A percentile compares a stretch with the other conserved stretches of the same genome.
These are phyloP conservation scores for Zygothrica quintamaculata DNA, from an alignment of 2,888 invertebrate species.

Conservation along the genomic window DNA sequence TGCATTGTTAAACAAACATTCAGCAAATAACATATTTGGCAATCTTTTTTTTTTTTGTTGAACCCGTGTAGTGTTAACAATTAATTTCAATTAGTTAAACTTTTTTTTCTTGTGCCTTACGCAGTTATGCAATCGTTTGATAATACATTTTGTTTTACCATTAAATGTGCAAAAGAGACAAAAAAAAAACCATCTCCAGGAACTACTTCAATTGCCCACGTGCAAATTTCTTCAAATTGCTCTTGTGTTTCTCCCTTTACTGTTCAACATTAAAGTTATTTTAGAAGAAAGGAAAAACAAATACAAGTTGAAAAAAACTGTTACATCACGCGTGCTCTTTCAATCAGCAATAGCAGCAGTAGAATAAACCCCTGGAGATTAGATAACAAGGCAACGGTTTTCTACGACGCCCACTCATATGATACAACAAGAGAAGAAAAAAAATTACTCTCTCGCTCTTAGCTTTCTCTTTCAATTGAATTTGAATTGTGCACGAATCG, in stretches of 20 bases:
- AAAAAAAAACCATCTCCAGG: constrained; percentile 21
- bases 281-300: too few species aligned
- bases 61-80: constrained; percentile 32
- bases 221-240: constrained; percentile 13
- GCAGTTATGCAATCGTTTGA: constrained; percentile 65
- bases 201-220: constrained; percentile 19
- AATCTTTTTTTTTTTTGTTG: too few species aligned
- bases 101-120: constrained; percentile 35
- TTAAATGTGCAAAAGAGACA: constrained; percentile 20
- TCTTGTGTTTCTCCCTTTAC: background rate
- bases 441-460: constrained; percentile 17
- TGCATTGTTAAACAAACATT: constrained; percentile 8
- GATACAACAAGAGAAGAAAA: background rate
- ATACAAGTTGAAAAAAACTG: too few species aligned
- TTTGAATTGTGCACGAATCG: constrained; percentile 2
- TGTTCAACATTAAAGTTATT: too few species aligned
- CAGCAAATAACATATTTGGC: too few species aligned
- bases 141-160: constrained; percentile 11
- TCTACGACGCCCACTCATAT: constrained; percentile 2
- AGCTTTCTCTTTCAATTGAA: too few species aligned
- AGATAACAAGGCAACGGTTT: constrained; percentile 59
- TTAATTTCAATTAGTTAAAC: constrained; percentile 28
- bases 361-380: constrained; percentile 46
- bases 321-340: constrained; percentile 73
- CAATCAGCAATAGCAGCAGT: constrained; percentile 7